Evolutionary conservation across 2,113 vertebrate genomes (phyloP).

Genomic region (Carassius auratus): DNA sequence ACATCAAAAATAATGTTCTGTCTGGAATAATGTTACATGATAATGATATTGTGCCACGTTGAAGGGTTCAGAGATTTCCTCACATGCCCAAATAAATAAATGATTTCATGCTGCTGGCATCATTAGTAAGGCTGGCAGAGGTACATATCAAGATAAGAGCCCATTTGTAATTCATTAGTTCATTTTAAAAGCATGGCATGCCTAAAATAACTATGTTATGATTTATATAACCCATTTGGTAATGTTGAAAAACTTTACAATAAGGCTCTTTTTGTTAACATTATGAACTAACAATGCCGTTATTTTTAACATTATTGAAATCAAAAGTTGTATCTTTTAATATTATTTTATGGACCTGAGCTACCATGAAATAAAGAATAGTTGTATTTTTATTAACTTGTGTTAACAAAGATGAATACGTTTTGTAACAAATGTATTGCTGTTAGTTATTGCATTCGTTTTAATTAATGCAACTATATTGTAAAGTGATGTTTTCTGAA

Average conservation of each 20-base stretch:
- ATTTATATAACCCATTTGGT: constrained; percentile 31
- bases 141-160: constrained; percentile 44
- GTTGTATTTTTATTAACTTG: no score
- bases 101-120: constrained; percentile 41
- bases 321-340: no score
- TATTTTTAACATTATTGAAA: no score
- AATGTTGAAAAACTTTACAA: no score
- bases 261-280: no score
- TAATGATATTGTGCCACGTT: background rate
- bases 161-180: constrained; percentile 40
- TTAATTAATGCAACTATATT: no score
- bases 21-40: constrained; percentile 21
- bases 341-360: no score
- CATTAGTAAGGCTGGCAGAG: constrained; percentile 43
- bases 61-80: constrained; percentile 41
- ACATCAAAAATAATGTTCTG: constrained; percentile 8
- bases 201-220: constrained; percentile 17
- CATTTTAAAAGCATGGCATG: constrained; percentile 40
- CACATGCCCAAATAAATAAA: constrained; percentile 52
- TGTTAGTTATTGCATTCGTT: no score
- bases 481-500: background rate
- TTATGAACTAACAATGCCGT: no score
- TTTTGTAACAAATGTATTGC: no score
- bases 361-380: no score
- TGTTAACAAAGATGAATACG: no score